Percentiles rank a stretch among this genome's conserved stretches.
Conservation (phyloP, 1,140 invertebrate species). For the Nasonia giraulti region DNA sequence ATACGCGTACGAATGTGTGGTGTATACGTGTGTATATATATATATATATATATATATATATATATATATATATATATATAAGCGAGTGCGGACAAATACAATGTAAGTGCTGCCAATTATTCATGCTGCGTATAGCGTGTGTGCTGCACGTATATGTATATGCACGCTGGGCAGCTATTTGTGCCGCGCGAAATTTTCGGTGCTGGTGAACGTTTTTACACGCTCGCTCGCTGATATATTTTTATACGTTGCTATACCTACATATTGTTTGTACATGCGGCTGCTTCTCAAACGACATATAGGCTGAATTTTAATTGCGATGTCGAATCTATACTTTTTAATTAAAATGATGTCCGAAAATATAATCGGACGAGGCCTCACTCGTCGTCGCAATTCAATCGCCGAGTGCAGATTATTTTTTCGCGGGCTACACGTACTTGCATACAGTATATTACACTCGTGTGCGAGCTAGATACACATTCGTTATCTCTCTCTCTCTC, state of each 20-base stretch:
- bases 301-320: no score
- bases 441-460: background rate
- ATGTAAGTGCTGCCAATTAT: slow-evolving; percentile 49
- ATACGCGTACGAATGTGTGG: background rate
- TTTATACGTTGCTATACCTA: background rate
- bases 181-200: background rate
- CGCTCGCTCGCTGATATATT: background rate
- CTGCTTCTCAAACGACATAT: background rate
- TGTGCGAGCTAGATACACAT: background rate
- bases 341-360: background rate
- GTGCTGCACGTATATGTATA: background rate
- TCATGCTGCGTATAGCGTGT: slow-evolving; percentile 31
- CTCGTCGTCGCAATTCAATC: background rate
- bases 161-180: background rate
- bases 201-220: background rate
- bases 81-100: slow-evolving; percentile 41
- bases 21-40: no score
- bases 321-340: background rate
- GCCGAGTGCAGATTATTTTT: background rate
- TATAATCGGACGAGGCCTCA: background rate
- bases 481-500: no score
- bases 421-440: background rate
- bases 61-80: no score
- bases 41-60: no score
- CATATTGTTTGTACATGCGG: background rate